Evolutionary conservation across 2,888 invertebrate species (phyloP).

Genomic region (Drosophila eohydei): DNA sequence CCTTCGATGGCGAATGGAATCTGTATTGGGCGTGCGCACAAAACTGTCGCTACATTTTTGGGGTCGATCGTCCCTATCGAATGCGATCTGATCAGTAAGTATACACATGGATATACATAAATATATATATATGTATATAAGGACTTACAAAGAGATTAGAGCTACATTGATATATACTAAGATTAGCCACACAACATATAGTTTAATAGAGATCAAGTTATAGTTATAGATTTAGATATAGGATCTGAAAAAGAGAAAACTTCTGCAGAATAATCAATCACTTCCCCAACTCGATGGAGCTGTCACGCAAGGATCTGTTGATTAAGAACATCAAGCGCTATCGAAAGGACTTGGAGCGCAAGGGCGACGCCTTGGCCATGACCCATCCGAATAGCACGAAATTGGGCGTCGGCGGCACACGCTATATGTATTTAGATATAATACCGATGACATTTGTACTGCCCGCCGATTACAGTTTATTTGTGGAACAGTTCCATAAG

Average conservation of each 20-base stretch:
- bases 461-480: constrained; percentile 97
- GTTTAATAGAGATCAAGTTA: neutral
- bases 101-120: neutral
- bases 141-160: too few relatives aligned
- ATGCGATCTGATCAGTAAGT: constrained; percentile 94
- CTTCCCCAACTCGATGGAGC: constrained; percentile 97
- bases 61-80: constrained; percentile 95
- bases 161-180: too few relatives aligned
- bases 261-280: constrained; percentile 92
- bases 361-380: constrained; percentile 94
- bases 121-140: neutral
- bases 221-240: neutral
- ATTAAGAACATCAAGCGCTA: constrained; percentile 98
- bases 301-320: constrained; percentile 97
- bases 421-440: constrained; percentile 94
- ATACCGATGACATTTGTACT: constrained; percentile 97
- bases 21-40: constrained; percentile 97
- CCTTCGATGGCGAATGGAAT: constrained; percentile 97
- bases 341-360: constrained; percentile 95
- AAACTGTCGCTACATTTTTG: constrained; percentile 95
- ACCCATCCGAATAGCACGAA: constrained; percentile 85
- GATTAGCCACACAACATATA: neutral
- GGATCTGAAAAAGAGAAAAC: neutral
- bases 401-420: constrained; percentile 87
- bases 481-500: constrained; percentile 97